phyloP scores from a whole-genome alignment of 2,888 invertebrate genomes.

The Troglohyphantes excavatus region DNA sequence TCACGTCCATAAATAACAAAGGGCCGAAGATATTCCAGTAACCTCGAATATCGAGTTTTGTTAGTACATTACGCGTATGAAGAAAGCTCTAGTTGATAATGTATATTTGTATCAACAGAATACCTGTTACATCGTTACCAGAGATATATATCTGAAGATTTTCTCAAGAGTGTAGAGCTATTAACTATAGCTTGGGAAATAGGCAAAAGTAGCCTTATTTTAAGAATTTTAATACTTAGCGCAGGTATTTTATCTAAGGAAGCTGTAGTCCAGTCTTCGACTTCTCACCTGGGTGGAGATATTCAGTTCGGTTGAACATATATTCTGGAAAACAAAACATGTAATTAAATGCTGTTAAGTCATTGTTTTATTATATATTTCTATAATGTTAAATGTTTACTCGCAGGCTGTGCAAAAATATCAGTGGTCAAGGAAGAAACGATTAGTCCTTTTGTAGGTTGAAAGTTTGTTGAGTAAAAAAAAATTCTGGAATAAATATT shows the following conservation, averaged over 20 bases:
- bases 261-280: conserved; percentile 42
- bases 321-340: conserved; percentile 76
- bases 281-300: conserved; percentile 32
- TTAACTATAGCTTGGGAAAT: conserved; percentile 17
- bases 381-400: conserved; percentile 62
- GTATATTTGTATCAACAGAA: conserved; percentile 15
- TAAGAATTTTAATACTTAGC: conserved; percentile 43
- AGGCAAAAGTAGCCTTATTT: conserved; percentile 56
- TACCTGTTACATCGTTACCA: conserved; percentile 10
- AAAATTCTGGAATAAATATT: no score
- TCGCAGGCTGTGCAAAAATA: conserved; percentile 18
- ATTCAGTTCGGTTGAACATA: conserved; percentile 32
- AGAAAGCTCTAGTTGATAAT: conserved; percentile 18
- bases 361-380: conserved; percentile 69
- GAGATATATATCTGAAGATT: conserved; percentile 10
- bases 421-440: not conserved
- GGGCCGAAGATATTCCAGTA: conserved; percentile 1
- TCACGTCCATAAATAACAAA: conserved; percentile 52
- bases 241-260: conserved; percentile 55
- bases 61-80: conserved; percentile 11
- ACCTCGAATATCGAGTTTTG: conserved; percentile 41
- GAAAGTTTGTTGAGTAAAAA: not conserved
- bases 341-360: conserved; percentile 63
- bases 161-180: conserved; percentile 19
- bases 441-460: conserved; percentile 27